Evolutionary conservation across 2,888 invertebrate genomes (phyloP).

Genomic region (Erynnis tages): DNA sequence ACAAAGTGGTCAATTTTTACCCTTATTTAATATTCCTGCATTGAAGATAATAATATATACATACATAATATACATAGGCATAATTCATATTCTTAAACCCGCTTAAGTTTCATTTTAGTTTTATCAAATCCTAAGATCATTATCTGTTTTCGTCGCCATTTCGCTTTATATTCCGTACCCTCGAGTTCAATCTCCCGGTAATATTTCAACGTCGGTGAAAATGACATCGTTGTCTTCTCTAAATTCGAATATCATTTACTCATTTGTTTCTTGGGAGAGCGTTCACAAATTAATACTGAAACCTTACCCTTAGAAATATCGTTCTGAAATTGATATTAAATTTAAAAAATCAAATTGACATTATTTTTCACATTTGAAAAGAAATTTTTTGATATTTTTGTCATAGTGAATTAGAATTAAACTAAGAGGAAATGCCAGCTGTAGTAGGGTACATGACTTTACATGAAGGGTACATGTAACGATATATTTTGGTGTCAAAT

Average conservation of each 20-base stretch:
- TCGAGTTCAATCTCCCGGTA: conserved; percentile 20
- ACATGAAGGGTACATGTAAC: too few relatives aligned
- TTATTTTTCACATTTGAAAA: background rate
- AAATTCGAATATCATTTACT: conserved; percentile 24
- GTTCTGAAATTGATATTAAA: background rate
- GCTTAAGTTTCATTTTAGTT: background rate
- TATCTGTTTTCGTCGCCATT: conserved; percentile 16
- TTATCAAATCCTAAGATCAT: conserved; percentile 8
- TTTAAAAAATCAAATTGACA: background rate
- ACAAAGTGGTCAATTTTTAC: too few relatives aligned
- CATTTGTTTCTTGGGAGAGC: conserved; percentile 12
- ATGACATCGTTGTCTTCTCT: conserved; percentile 22
- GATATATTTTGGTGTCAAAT: too few relatives aligned
- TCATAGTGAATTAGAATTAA: too few relatives aligned
- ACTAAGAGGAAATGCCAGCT: background rate
- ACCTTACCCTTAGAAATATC: background rate
- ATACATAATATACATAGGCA: too few relatives aligned
- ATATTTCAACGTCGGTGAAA: conserved; percentile 18
- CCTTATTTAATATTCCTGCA: too few relatives aligned
- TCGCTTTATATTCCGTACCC: conserved; percentile 19
- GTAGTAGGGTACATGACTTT: too few relatives aligned
- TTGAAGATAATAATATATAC: too few relatives aligned
- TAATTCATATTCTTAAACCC: background rate
- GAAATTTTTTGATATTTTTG: too few relatives aligned
- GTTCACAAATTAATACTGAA: conserved; percentile 14